phyloP scores from a whole-genome alignment of 2,888 invertebrate species.

The Choristoneura rosaceana region DNA sequence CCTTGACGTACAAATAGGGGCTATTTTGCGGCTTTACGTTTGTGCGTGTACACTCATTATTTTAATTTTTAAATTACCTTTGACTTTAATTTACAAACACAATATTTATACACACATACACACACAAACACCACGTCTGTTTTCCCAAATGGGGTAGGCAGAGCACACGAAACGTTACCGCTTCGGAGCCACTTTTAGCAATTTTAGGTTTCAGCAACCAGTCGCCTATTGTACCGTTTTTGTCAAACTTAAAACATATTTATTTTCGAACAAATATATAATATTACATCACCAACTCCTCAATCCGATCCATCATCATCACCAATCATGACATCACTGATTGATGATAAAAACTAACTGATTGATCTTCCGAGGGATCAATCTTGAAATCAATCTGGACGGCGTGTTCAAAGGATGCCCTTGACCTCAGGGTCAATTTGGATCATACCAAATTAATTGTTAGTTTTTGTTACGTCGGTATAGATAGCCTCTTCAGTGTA shows the following conservation, averaged over 20 bases:
- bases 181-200: too few species aligned
- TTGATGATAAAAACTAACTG: constrained; percentile 15
- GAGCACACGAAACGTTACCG: too few species aligned
- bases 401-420: background rate
- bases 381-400: constrained; percentile 15
- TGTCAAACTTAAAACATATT: background rate
- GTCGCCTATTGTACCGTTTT: too few species aligned
- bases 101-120: too few species aligned
- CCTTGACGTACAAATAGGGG: too few species aligned
- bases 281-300: background rate
- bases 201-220: too few species aligned
- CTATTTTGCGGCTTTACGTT: too few species aligned
- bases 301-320: background rate
- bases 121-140: too few species aligned
- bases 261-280: background rate
- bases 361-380: constrained; percentile 12
- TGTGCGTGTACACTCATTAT: too few species aligned
- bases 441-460: background rate
- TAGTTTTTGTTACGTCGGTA: background rate
- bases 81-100: background rate
- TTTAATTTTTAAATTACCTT: background rate
- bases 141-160: too few species aligned
- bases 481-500: background rate
- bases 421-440: constrained; percentile 1
- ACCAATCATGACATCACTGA: constrained; percentile 20